phyloP scores from a whole-genome alignment of 2,113 vertebrate genomes.

The Odontophorus gujanensis region DNA sequence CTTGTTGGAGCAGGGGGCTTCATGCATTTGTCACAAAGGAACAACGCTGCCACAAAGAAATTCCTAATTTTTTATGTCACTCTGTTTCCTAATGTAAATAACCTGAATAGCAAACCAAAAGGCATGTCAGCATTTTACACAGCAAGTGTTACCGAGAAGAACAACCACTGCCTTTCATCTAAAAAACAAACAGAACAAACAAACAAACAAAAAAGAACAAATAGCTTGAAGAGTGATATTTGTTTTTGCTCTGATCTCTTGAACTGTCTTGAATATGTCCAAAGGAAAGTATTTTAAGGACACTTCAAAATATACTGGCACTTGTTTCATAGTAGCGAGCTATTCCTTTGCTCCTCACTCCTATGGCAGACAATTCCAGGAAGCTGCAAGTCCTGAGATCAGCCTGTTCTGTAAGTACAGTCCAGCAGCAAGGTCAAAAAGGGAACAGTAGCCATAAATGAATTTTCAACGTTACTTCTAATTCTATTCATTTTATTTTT shows the following conservation, averaged over 20 bases:
- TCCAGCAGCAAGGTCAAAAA: conserved; percentile 23
- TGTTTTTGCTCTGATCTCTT: conserved; percentile 29
- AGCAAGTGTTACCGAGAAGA: neutral
- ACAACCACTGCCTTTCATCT: neutral
- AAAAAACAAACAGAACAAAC: neutral
- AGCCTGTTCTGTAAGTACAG: conserved; percentile 9
- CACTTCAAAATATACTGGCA: conserved; percentile 20
- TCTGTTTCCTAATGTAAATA: conserved; percentile 39
- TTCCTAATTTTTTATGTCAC: conserved; percentile 16
- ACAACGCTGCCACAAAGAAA: conserved; percentile 33
- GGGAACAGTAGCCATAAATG: neutral
- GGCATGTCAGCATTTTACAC: neutral
- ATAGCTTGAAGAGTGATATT: neutral
- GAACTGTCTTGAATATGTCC: neutral
- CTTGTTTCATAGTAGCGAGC: neutral
- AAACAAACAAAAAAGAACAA: neutral
- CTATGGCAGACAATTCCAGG: conserved; percentile 36
- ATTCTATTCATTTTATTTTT: neutral
- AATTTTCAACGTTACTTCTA: neutral
- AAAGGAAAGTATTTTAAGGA: conserved; percentile 62
- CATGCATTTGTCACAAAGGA: neutral
- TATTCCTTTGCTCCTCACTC: conserved; percentile 38
- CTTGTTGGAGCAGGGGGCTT: neutral
- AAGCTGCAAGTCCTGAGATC: conserved; percentile 32
- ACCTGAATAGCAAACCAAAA: neutral